A percentile compares a stretch with the other conserved stretches of the same genome.
phyloP scores from a whole-genome alignment of 2,888 invertebrate species.

The Gastrophysa polygoni region DNA sequence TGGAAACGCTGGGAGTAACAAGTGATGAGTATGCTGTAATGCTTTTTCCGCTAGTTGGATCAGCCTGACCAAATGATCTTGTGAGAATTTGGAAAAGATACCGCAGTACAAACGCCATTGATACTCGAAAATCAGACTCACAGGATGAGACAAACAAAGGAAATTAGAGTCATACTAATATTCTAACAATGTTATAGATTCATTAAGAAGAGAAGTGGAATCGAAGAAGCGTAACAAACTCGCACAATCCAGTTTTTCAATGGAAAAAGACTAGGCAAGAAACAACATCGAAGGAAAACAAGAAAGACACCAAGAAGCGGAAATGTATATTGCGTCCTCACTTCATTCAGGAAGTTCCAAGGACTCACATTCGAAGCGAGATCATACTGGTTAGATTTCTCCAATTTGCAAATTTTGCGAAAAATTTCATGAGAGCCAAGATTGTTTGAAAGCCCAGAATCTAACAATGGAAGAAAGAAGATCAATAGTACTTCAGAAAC shows the following conservation, averaged over 20 bases:
- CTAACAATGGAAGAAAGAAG: not conserved
- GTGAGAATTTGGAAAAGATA: conserved; percentile 6
- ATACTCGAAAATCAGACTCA: too few species aligned
- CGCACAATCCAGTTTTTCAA: not conserved
- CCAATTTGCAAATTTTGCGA: conserved; percentile 6
- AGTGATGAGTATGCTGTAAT: conserved; percentile 2
- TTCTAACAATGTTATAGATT: conserved; percentile 6
- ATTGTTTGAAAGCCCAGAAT: not conserved
- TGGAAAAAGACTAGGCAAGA: not conserved
- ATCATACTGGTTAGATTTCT: too few species aligned
- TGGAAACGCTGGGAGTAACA: conserved; percentile 5
- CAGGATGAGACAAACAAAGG: too few species aligned
- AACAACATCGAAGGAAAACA: not conserved
- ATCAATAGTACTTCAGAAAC: not conserved
- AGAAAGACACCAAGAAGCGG: not conserved
- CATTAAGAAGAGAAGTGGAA: conserved; percentile 3
- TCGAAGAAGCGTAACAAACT: not conserved
- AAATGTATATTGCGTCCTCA: not conserved
- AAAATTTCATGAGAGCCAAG: not conserved
- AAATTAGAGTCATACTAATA: too few species aligned
- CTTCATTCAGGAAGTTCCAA: not conserved
- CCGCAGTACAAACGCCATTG: not conserved
- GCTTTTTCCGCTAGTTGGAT: not conserved
- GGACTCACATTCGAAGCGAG: not conserved
- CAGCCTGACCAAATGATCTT: not conserved